phyloP scores from a whole-genome alignment of 30 jellyfish, hydroid and myxozoan genomes.

The Hydra vulgaris region DNA sequence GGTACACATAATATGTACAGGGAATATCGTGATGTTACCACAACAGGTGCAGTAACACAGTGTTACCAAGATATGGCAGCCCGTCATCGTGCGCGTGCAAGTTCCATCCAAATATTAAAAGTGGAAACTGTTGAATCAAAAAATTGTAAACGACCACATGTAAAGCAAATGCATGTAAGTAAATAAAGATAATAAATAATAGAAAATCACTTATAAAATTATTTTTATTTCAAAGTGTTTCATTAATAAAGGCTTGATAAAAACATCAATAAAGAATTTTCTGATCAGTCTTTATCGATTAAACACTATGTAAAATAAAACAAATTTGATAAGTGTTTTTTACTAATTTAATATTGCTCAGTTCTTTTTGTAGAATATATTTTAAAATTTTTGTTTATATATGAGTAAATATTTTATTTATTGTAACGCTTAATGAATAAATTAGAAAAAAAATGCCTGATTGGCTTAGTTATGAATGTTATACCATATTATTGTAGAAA shows the following conservation, averaged over 20 bases:
- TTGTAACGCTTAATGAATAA: too few species aligned
- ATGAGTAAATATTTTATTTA: too few species aligned
- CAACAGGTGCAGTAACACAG: slow-evolving; percentile 91
- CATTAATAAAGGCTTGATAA: too few species aligned
- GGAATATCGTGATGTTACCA: slow-evolving; percentile 93
- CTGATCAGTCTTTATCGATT: too few species aligned
- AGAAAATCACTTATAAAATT: neutral
- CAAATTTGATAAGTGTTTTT: too few species aligned
- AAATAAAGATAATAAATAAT: too few species aligned
- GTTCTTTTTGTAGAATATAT: too few species aligned
- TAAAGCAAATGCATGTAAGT: slow-evolving; percentile 90
- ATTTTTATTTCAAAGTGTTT: neutral
- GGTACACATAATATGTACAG: slow-evolving; percentile 99
- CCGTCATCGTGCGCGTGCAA: slow-evolving; percentile 94
- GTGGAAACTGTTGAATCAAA: slow-evolving; percentile 83
- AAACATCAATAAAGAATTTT: too few species aligned
- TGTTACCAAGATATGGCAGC: slow-evolving; percentile 99
- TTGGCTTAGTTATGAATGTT: neutral
- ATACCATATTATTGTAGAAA: too few species aligned
- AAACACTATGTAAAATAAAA: too few species aligned
- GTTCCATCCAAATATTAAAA: slow-evolving; percentile 80
- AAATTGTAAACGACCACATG: slow-evolving; percentile 69
- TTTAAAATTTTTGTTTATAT: too few species aligned
- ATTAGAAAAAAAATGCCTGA: neutral
- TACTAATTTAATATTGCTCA: neutral